Evolutionary conservation across 2,113 vertebrate species (phyloP).

Genomic region (Erythrolamprus reginae): DNA sequence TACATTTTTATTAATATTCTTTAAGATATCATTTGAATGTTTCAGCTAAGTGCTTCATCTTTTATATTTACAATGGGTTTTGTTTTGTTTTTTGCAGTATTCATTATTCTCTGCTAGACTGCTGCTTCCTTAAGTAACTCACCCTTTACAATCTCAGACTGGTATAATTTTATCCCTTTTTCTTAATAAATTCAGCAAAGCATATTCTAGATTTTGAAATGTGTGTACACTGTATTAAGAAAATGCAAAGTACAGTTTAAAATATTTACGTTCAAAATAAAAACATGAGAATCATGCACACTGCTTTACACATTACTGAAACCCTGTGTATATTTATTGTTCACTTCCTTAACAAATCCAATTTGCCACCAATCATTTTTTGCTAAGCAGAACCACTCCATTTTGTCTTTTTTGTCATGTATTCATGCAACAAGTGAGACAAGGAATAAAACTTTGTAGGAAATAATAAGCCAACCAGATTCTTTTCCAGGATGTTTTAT

Average conservation of each 20-base stretch:
- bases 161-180: conserved; percentile 11
- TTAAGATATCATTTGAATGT: not conserved
- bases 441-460: not conserved
- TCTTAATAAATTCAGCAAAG: conserved; percentile 5
- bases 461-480: not conserved
- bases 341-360: not conserved
- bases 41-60: not conserved
- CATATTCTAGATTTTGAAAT: conserved; percentile 24
- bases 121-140: not conserved
- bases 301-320: not conserved
- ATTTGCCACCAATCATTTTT: too few relatives aligned
- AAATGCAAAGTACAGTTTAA: not conserved
- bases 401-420: not conserved
- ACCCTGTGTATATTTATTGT: not conserved
- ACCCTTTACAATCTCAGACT: conserved; percentile 18
- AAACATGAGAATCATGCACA: not conserved
- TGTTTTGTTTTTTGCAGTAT: not conserved
- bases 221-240: rapidly evolving
- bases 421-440: not conserved
- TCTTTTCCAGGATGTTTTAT: not conserved
- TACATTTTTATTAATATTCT: not conserved
- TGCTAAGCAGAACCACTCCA: not conserved
- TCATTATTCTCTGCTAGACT: not conserved
- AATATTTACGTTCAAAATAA: not conserved
- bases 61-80: not conserved